These are phyloP conservation scores for Beroe ovata DNA, from an alignment of 37 sponge, comb jelly and placozoan species.

Conservation along the genomic window DNA sequence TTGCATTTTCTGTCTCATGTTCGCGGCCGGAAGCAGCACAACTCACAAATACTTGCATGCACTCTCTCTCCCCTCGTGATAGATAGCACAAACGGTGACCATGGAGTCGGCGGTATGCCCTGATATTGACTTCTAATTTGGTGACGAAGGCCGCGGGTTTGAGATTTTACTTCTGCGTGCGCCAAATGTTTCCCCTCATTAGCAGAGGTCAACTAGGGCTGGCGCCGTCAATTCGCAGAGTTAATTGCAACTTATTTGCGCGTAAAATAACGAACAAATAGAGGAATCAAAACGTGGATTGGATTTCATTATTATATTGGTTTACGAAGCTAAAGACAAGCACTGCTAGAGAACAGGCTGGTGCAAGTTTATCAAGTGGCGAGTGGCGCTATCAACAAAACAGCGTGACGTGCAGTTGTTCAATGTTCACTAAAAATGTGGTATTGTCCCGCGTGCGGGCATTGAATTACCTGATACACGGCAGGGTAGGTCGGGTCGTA, in stretches of 20 bases:
- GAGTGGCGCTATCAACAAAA: too few species aligned
- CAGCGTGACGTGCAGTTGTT: too few species aligned
- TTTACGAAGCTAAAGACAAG: too few species aligned
- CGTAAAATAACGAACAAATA: neutral
- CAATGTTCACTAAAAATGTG: too few species aligned
- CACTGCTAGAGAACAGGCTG: too few species aligned
- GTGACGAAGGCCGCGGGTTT: neutral
- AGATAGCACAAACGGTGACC: too few species aligned
- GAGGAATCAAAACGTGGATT: too few species aligned
- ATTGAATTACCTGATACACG: constrained; percentile 25
- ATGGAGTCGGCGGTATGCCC: neutral
- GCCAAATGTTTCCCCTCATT: neutral
- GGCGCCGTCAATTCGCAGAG: neutral
- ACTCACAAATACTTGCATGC: neutral
- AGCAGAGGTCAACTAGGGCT: neutral
- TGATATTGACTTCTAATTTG: neutral
- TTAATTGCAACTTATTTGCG: neutral
- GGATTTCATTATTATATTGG: too few species aligned
- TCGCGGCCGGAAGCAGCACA: neutral
- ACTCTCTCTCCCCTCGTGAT: neutral
- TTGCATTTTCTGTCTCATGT: neutral
- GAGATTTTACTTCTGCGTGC: neutral
- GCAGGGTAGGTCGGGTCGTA: constrained; percentile 49
- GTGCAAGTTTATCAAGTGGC: too few species aligned
- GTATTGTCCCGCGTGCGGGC: too few species aligned